These are phyloP conservation scores for Onychomys leucogaster DNA, from an alignment of 2,797 vertebrate species.

Conservation along the genomic window DNA sequence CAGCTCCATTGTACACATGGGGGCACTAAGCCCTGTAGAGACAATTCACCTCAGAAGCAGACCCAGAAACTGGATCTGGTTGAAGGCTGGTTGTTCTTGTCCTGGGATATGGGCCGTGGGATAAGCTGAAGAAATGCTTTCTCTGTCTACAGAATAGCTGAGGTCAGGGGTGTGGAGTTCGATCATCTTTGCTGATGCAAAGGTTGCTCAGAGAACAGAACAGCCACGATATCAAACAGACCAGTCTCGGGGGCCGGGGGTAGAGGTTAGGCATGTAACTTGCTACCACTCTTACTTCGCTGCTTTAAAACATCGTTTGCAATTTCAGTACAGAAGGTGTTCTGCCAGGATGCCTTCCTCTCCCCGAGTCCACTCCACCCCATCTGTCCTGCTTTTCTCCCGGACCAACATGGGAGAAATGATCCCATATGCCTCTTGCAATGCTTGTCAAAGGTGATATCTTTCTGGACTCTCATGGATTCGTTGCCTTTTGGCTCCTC, in stretches of 20 bases:
- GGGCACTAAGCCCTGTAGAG: neutral
- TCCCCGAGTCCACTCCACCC: neutral
- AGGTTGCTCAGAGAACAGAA: neutral
- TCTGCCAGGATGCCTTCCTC: neutral
- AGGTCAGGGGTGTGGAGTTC: neutral
- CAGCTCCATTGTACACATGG: neutral
- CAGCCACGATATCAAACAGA: too few relatives aligned
- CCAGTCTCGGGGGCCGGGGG: neutral
- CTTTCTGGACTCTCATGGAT: neutral
- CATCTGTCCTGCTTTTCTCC: neutral
- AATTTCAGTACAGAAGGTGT: neutral
- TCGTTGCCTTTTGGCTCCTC: slow-evolving; percentile 6
- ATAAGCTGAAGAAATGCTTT: neutral
- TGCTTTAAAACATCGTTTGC: neutral
- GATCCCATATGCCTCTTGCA: neutral
- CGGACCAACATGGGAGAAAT: neutral
- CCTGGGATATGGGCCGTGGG: neutral
- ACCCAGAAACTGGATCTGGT: neutral
- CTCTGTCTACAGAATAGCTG: neutral
- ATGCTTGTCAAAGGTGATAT: neutral
- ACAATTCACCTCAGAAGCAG: neutral
- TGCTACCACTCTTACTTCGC: neutral
- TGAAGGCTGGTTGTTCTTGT: neutral
- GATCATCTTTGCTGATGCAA: neutral
- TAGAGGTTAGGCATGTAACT: neutral